A percentile compares a stretch with the other conserved stretches of the same genome.
These are phyloP conservation scores for Riptortus pedestris DNA, from an alignment of 1,140 invertebrate species.

Conservation along the genomic window DNA sequence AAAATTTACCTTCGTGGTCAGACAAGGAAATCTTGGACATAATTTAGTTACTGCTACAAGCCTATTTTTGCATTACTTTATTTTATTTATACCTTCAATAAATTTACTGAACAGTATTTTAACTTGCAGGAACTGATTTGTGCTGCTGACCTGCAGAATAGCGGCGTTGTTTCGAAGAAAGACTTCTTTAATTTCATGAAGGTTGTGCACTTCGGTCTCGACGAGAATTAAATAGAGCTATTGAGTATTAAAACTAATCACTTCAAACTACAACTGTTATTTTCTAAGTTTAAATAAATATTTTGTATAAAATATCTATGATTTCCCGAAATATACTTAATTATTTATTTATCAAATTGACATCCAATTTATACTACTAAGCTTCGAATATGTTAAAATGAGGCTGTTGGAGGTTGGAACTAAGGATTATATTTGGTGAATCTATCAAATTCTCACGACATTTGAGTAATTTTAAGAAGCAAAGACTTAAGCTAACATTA, in stretches of 20 bases:
- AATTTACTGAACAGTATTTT: too few species aligned
- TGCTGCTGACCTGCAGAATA: not conserved
- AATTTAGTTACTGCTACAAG: too few species aligned
- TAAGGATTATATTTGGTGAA: too few species aligned
- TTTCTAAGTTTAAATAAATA: not conserved
- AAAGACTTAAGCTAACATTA: too few species aligned
- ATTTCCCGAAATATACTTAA: not conserved
- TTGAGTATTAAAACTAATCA: not conserved
- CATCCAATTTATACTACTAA: not conserved
- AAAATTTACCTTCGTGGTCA: too few species aligned
- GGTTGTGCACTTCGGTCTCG: not conserved
- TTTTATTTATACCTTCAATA: too few species aligned
- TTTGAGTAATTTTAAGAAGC: too few species aligned
- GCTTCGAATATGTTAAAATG: too few species aligned
- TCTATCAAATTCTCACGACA: too few species aligned
- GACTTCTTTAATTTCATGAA: conserved; percentile 10
- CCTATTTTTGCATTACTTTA: too few species aligned
- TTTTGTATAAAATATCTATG: not conserved
- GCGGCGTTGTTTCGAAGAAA: not conserved
- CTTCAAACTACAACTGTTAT: not conserved
- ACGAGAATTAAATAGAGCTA: not conserved
- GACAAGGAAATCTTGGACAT: too few species aligned
- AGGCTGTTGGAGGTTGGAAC: too few species aligned
- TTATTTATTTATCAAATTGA: not conserved
- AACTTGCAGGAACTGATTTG: conserved; percentile 8